Base-by-base conservation (phyloP, 2,888 invertebrate genomes). In the Idaea biselata region DNA sequence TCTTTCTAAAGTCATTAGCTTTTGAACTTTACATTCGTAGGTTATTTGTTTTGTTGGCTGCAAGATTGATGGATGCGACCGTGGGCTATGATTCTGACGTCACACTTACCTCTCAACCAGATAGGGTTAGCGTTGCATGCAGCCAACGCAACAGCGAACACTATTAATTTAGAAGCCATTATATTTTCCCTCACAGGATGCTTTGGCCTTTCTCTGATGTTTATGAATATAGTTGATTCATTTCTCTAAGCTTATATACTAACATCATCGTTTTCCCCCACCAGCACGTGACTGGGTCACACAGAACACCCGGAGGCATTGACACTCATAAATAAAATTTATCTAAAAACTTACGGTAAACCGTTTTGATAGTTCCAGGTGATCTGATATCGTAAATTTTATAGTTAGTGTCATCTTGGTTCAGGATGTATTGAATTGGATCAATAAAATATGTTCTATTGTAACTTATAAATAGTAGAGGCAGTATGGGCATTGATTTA, bases 211-310 rank as follows among this genome's bases (percentile, higher is more conserved):
- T 86, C 81, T 79, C 80, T 77, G 74, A 73, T 82, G 79, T 74
- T 74, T 80, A 82, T 87, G 86, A 84, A 84, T 88, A 79, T 73
- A 77, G 77, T 75, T 83, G 83, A 80, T 84, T 80, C 86, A 86
- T 85, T 82, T 84, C 88, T 82, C 81, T 77, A 79, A 73, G 81
- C 79, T 85, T 91, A 84, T 91, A 91, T 91, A 91, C 84, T 76
- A 78, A 74, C 77, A 78, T 79, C 71, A 78, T 77, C 74, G 44
- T 78, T 79, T 76, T 68, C 84, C 87, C 88, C 91, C 88, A 85
- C 88, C 80, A 76, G 67, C 60, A 60, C 64, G 68, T 74, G 77
- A 84, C 80, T 84, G 77, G 85, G 86, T 86, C 84, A 85, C 76
- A 73, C 78, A 78, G 73, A 75, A 76, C 78, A 80, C 69, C 76